Conservation (phyloP, 2,113 vertebrate genomes). For the Plotosus lineatus region DNA sequence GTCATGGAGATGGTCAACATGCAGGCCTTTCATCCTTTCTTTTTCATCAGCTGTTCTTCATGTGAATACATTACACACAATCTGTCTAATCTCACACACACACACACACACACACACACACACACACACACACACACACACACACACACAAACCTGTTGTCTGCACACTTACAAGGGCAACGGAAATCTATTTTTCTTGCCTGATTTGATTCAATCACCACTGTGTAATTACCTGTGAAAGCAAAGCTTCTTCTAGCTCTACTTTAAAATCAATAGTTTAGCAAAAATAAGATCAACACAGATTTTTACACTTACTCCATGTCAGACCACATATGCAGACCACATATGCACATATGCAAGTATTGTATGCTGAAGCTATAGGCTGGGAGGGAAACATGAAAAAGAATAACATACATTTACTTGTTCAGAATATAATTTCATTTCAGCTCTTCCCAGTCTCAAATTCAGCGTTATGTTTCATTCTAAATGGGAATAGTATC, state of each 20-base stretch:
- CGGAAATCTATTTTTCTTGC: neutral
- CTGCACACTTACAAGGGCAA: neutral
- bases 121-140: slow-evolving; percentile 42
- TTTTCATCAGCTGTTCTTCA: slow-evolving; percentile 49
- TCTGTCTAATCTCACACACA: slow-evolving; percentile 64
- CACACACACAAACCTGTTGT: slow-evolving; percentile 40
- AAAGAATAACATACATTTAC: too few relatives aligned
- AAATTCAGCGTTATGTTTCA: too few relatives aligned
- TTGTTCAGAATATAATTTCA: too few relatives aligned
- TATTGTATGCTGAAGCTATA: neutral
- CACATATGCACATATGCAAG: too few relatives aligned
- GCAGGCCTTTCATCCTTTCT: slow-evolving; percentile 29
- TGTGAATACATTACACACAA: slow-evolving; percentile 58
- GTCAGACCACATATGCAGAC: neutral
- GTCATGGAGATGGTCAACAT: slow-evolving; percentile 64
- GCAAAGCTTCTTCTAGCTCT: neutral
- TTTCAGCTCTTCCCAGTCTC: too few relatives aligned
- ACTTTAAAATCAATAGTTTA: neutral
- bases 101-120: neutral
- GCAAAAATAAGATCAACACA: neutral
- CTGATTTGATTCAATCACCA: slow-evolving; percentile 2
- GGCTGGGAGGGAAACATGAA: too few relatives aligned
- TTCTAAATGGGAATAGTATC: too few relatives aligned
- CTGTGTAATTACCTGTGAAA: neutral
- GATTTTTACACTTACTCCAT: neutral